Evolutionary conservation across 2,888 invertebrate genomes (phyloP).

Genomic region (Dermolepida albohirtum): DNA sequence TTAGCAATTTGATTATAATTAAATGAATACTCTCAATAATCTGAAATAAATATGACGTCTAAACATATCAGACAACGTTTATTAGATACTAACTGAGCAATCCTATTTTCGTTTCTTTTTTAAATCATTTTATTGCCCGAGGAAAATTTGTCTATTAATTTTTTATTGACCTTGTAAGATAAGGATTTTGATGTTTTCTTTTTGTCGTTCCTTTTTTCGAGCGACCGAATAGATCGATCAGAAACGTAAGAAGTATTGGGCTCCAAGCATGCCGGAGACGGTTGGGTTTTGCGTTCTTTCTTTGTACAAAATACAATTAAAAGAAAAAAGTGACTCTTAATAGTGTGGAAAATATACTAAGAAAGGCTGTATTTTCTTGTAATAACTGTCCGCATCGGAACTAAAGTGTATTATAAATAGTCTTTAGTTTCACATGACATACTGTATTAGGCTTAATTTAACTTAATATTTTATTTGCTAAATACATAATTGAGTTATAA

Average conservation of each 20-base stretch:
- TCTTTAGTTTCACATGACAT: slow-evolving; percentile 44
- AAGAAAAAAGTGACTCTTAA: slow-evolving; percentile 25
- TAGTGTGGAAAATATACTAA: slow-evolving; percentile 25
- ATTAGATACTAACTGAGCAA: neutral
- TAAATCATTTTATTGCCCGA: neutral
- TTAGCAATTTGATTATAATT: neutral
- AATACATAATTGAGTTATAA: slow-evolving; percentile 45
- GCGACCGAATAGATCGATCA: too few relatives aligned
- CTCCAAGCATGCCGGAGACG: too few relatives aligned
- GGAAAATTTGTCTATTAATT: neutral
- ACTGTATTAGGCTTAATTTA: slow-evolving; percentile 45
- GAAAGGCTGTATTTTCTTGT: slow-evolving; percentile 32
- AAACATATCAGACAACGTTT: slow-evolving; percentile 4
- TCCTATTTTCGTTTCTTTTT: slow-evolving; percentile 6
- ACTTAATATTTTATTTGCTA: slow-evolving; percentile 45
- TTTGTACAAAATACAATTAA: too few relatives aligned
- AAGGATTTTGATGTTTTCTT: neutral
- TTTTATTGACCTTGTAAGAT: slow-evolving; percentile 12
- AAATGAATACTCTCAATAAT: too few relatives aligned
- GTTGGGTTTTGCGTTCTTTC: too few relatives aligned
- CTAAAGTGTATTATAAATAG: slow-evolving; percentile 42
- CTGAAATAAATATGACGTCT: too few relatives aligned
- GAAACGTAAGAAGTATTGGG: too few relatives aligned
- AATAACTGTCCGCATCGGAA: slow-evolving; percentile 32
- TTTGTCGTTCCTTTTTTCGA: too few relatives aligned